Evolutionary conservation across 1,140 invertebrate genomes (phyloP).

Genomic region (Conus betulinus): DNA sequence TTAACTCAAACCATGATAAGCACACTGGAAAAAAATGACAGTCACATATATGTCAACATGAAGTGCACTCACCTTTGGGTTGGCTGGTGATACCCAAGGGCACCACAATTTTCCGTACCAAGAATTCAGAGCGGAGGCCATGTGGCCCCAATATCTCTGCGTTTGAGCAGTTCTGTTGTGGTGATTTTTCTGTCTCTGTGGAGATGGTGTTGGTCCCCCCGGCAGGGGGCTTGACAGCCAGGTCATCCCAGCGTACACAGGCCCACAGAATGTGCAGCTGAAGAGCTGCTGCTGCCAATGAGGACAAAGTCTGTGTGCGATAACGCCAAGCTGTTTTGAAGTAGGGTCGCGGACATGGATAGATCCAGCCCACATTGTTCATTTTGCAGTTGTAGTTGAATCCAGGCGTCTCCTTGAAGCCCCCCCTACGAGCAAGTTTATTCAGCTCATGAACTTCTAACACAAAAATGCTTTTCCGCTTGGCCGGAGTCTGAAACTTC

Average conservation of each 20-base stretch:
- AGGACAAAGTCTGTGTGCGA: conserved; percentile 88
- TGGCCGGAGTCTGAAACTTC: conserved; percentile 66
- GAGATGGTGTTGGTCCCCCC: conserved; percentile 97
- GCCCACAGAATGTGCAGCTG: conserved; percentile 95
- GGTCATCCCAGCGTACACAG: conserved; percentile 97
- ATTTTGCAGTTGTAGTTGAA: conserved; percentile 91
- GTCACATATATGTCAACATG: too few species aligned
- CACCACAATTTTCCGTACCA: conserved; percentile 94
- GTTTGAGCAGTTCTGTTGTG: conserved; percentile 92
- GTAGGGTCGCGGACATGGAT: conserved; percentile 93
- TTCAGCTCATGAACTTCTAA: conserved; percentile 83
- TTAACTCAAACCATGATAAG: too few species aligned
- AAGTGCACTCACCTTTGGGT: conserved; percentile 82
- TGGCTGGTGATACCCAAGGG: conserved; percentile 95
- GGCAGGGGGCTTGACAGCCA: conserved; percentile 81
- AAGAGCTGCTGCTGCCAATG: conserved; percentile 86
- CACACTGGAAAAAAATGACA: too few species aligned
- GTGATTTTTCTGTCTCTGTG: conserved; percentile 97
- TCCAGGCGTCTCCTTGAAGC: conserved; percentile 84
- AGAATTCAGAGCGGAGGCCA: conserved; percentile 92
- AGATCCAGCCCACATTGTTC: conserved; percentile 86
- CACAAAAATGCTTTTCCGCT: conserved; percentile 68
- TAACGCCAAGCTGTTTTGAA: conserved; percentile 98
- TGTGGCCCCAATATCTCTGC: conserved; percentile 92
- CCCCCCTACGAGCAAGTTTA: conserved; percentile 87